Conservation (phyloP, 2,797 vertebrate genomes). For the Sandelia bainsii region DNA sequence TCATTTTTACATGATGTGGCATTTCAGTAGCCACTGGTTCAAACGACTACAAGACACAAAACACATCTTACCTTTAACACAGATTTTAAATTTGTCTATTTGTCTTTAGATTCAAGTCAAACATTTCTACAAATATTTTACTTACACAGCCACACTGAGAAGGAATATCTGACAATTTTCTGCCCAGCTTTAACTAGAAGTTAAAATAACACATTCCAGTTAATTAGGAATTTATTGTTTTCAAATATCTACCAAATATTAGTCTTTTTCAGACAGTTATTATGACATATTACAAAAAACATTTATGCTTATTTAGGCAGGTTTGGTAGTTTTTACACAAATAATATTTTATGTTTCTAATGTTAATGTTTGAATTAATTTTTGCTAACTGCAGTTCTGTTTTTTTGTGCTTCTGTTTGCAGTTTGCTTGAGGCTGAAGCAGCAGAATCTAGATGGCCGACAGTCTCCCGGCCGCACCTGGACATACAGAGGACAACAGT, state of each 20-base stretch:
- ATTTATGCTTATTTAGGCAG: too few relatives aligned
- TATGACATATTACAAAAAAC: not conserved
- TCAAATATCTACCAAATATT: not conserved
- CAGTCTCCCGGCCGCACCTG: fast-evolving
- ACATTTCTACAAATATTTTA: too few relatives aligned
- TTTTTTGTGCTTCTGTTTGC: constrained; percentile 13
- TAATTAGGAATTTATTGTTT: not conserved
- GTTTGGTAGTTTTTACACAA: not conserved
- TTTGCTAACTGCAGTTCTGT: not conserved
- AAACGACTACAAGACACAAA: not conserved
- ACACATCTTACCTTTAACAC: not conserved
- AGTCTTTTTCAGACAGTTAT: not conserved
- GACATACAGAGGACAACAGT: constrained; percentile 29
- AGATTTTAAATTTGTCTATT: too few relatives aligned
- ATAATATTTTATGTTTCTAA: not conserved
- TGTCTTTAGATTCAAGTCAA: too few relatives aligned
- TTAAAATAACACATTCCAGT: too few relatives aligned
- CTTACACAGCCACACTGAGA: too few relatives aligned
- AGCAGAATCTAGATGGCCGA: constrained; percentile 31
- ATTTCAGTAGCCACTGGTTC: too few relatives aligned
- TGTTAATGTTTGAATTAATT: constrained; percentile 7
- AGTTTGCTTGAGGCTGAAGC: constrained; percentile 64
- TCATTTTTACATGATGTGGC: too few relatives aligned
- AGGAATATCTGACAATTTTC: too few relatives aligned
- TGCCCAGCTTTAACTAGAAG: too few relatives aligned